Base-by-base conservation (phyloP, 2,113 vertebrate genomes). In the Spea multiplicata region DNA sequence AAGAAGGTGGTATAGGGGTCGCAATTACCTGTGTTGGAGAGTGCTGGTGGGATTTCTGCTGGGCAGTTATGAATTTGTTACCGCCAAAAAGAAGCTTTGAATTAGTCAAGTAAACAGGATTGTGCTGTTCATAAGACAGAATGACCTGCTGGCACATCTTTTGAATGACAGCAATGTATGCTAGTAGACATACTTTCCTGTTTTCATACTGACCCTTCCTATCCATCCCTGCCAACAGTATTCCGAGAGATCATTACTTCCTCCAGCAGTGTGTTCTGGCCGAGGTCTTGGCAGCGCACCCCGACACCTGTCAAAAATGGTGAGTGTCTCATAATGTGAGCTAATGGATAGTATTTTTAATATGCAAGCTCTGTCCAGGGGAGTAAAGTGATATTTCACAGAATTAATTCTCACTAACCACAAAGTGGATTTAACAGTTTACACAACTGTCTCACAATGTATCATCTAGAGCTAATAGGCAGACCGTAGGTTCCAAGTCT, bases 161-260 rank as follows among this genome's bases (percentile, higher is more conserved):
- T 30, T 30, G 30, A 30, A 30, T 30, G 30, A 30, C 30, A 30
- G 30, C 30, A 1, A 30, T 30, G 30, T 30, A 30, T 30, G 30
- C 30, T 30, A 30, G 45, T 52, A 66, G 44, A 66, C 9, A 16
- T 52, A 5, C 66, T 44, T 75, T 75, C 73, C 62, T 75, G 73
- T 75, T 65, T 69, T 76, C 30, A 65, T 52, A 44, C 55, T 8
- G 30, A 30, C 30, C 55, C 53, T 67, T 68, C 67, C 65, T 62
- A 66, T 48, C 53, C 48, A 44, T 76, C 67, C 66, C 53, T 76
- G 66, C 62, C 77, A 73, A 55, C 66, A 80, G 78, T 80, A 80
- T 57, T 80, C 78, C 0, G 78, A 80, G 52, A 59, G 78, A 65
- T 66, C 78, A 49, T 49, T 74, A 30, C 78, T 71, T 12, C 65